A percentile compares a stretch with the other conserved stretches of the same genome.
These are phyloP conservation scores for Anguilla rostrata DNA, from an alignment of 2,113 vertebrate genomes.

Conservation along the genomic window DNA sequence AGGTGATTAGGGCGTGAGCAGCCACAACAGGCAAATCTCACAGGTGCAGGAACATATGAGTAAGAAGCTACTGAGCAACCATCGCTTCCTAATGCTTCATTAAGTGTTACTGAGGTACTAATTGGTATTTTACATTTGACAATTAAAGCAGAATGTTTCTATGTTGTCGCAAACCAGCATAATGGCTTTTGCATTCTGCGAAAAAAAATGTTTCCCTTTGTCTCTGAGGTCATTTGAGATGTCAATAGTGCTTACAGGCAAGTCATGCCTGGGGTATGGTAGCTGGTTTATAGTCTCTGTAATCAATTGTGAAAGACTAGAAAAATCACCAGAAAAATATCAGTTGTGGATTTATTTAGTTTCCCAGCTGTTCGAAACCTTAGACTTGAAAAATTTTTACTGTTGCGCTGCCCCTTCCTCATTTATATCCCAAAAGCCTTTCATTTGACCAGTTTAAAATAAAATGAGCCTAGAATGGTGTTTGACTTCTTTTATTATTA, in stretches of 20 bases:
- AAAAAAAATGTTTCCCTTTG: neutral
- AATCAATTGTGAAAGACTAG: neutral
- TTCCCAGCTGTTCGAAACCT: neutral
- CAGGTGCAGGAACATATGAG: neutral
- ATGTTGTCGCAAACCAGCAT: neutral
- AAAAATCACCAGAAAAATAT: neutral
- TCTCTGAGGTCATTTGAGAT: neutral
- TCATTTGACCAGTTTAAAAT: neutral
- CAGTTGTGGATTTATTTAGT: neutral
- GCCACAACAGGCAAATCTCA: neutral
- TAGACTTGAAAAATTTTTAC: neutral
- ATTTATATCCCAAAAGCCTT: neutral
- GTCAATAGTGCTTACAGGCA: neutral
- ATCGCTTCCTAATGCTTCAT: neutral
- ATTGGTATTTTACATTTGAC: neutral
- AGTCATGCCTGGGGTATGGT: neutral
- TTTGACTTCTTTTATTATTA: neutral
- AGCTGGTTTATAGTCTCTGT: neutral
- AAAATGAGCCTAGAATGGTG: neutral
- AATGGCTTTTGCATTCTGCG: neutral
- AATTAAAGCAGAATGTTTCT: neutral
- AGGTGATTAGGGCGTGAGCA: neutral
- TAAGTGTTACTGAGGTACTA: neutral
- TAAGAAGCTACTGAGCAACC: neutral
- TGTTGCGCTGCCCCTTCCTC: neutral